phyloP scores from a whole-genome alignment of 2,888 invertebrate genomes.

The Dinocampus coccinellae region DNA sequence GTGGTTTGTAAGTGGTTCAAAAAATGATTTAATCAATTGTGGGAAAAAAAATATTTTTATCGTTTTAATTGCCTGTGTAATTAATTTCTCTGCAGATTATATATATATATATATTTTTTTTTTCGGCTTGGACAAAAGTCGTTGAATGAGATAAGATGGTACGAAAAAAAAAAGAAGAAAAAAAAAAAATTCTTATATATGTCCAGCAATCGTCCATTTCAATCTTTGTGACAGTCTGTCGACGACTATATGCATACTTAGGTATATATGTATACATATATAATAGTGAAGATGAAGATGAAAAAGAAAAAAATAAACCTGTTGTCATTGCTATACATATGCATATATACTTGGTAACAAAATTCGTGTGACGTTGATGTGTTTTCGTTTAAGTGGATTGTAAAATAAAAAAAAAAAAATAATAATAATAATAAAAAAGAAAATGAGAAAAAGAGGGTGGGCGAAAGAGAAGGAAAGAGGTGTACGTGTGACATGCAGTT shows the following conservation, averaged over 20 bases:
- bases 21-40: too few relatives aligned
- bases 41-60: neutral
- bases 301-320: neutral
- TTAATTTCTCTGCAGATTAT: neutral
- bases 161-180: neutral
- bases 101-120: too few relatives aligned
- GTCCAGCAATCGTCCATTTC: conserved; percentile 16
- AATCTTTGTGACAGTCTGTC: conserved; percentile 19
- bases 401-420: too few relatives aligned
- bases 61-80: neutral
- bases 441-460: neutral
- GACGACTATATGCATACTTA: neutral
- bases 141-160: conserved; percentile 2
- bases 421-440: too few relatives aligned
- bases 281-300: neutral
- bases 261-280: neutral
- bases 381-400: conserved; percentile 1
- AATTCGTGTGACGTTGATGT: conserved; percentile 4
- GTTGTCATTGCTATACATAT: neutral
- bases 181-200: neutral
- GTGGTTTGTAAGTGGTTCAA: too few relatives aligned
- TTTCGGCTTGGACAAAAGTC: neutral
- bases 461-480: neutral
- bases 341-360: neutral
- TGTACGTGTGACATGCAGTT: neutral